phyloP scores from a whole-genome alignment of 2,113 vertebrate species.

The Penelope pileata region DNA sequence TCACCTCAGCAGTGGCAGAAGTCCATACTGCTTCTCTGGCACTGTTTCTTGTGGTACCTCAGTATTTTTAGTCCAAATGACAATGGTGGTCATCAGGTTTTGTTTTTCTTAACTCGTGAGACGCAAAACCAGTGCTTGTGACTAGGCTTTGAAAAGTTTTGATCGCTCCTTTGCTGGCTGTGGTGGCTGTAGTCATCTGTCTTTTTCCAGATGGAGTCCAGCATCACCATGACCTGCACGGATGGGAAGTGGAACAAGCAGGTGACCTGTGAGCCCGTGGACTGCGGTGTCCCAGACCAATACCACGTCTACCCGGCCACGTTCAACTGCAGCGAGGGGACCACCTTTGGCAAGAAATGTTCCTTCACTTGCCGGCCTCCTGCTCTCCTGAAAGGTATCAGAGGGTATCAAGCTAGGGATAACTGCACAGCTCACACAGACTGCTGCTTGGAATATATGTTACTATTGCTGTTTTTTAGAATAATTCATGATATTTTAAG shows the following conservation, averaged over 20 bases:
- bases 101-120: not conserved
- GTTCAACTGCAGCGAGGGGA: constrained; percentile 91
- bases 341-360: constrained; percentile 91
- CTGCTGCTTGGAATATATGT: not conserved
- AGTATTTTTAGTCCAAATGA: not conserved
- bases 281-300: constrained; percentile 94
- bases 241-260: constrained; percentile 97
- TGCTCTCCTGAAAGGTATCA: constrained; percentile 89
- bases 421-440: not conserved
- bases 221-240: constrained; percentile 87
- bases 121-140: not conserved
- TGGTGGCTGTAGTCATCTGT: not conserved
- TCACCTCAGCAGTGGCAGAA: not conserved
- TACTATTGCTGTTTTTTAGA: not conserved
- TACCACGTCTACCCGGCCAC: constrained; percentile 92
- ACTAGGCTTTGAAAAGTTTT: not conserved
- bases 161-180: not conserved
- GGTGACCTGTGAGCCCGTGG: constrained; percentile 92
- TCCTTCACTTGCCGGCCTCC: constrained; percentile 92
- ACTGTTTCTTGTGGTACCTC: not conserved
- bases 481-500: constrained; percentile 57
- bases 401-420: not conserved
- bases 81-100: not conserved
- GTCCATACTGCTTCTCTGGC: not conserved
- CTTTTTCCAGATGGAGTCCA: constrained; percentile 78